Base-by-base conservation (phyloP, 2,888 invertebrate species). In the Philhelius pedissequus region DNA sequence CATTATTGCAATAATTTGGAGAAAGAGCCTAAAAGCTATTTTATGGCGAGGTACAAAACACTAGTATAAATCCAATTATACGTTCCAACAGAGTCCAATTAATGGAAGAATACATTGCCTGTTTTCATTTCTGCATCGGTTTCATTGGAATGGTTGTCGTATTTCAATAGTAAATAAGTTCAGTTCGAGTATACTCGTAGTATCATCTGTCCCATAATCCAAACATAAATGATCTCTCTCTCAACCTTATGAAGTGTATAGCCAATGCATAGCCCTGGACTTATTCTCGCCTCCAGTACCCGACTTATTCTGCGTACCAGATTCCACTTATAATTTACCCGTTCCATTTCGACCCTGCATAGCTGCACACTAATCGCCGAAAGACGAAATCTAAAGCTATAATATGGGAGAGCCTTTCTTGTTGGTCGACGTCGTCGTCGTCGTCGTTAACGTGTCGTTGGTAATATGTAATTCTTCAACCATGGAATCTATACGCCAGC, bases 171-270 rank as follows among this genome's bases (percentile, higher is more conserved):
- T 22, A 48, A n/a, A 48, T 48, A 25, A 13, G 6, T 48, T 48
- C n/a, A 20, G 20, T n/a, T n/a, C n/a, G n/a, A n/a, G n/a, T 18
- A 18, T 9, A 45, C 9, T 9, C 8, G 20, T n/a, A n/a, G n/a
- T n/a, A 5, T 13, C 5, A n/a, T 25, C n/a, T 13, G 2, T 13
- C 9, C 62, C 7, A 56, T 77, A 77, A 77, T 82, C 82, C 54
- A n/a, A 68, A 32, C 62, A 77, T n/a, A n/a, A n/a, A 62, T 71
- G 71, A 76, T 76, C 58, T 70, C 76, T 71, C 81, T 68, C 70
- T n/a, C n/a, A n/a, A 48, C 68, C 68, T 77, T 73, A 35, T 62
- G n/a, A 22, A 54, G 60, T 32, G 27, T 8, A 11, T 22, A 15
- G 13, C n/a, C 64, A 64, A 32, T 70, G 54, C 15, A 22, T 40